Percentiles rank a stretch among this genome's conserved stretches.
Conservation (phyloP, 2,888 invertebrate species). For the Elmis aenea region DNA sequence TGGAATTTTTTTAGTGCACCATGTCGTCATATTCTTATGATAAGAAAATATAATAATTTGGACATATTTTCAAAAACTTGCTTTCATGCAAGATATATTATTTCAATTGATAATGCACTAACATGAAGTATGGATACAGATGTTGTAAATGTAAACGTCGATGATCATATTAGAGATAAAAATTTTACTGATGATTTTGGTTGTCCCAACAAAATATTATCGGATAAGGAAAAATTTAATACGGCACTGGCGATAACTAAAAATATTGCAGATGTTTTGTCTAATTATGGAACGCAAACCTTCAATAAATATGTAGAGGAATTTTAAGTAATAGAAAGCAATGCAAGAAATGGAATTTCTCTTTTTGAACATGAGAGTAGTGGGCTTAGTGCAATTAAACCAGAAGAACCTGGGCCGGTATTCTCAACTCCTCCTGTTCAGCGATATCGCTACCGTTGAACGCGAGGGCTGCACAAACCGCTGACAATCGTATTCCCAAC, state of each 20-base stretch:
- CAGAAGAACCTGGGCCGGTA: too few species aligned
- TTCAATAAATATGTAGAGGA: background rate
- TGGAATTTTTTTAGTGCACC: conserved; percentile 14
- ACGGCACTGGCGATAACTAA: conserved; percentile 3
- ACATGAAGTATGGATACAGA: too few species aligned
- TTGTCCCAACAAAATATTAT: conserved; percentile 2
- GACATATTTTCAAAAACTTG: too few species aligned
- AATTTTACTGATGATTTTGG: conserved; percentile 4
- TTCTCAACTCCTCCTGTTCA: too few species aligned
- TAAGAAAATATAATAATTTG: too few species aligned
- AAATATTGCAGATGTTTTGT: conserved; percentile 18
- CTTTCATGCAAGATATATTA: too few species aligned
- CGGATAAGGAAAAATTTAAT: conserved; percentile 9
- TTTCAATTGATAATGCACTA: too few species aligned
- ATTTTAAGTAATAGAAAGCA: conserved; percentile 9
- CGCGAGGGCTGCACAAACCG: too few species aligned
- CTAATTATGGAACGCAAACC: conserved; percentile 5
- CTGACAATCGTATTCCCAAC: too few species aligned
- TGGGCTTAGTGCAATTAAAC: background rate
- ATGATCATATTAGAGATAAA: too few species aligned
- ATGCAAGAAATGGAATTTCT: conserved; percentile 2
- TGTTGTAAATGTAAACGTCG: conserved; percentile 9
- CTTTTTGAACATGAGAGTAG: background rate
- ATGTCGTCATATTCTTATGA: too few species aligned
- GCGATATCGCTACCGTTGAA: too few species aligned